These are phyloP conservation scores for Nesogale talazaci DNA, from an alignment of 2,113 vertebrate genomes.

Conservation along the genomic window DNA sequence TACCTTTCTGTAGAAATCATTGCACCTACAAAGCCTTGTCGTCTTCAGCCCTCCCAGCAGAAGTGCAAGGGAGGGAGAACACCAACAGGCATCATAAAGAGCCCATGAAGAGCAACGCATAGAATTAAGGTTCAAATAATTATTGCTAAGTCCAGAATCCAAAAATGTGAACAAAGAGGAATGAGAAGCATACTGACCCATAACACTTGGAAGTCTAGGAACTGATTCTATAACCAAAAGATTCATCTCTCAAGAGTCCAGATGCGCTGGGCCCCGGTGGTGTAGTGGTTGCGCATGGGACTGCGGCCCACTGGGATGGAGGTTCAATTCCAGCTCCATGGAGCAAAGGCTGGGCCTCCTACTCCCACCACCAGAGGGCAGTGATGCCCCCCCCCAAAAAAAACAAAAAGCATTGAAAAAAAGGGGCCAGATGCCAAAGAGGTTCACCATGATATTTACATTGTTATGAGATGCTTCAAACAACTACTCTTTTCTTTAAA, in stretches of 20 bases:
- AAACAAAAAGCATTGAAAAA: too few relatives aligned
- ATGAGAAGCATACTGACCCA: background rate
- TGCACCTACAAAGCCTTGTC: conserved; percentile 35
- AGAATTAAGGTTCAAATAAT: background rate
- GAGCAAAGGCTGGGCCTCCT: too few relatives aligned
- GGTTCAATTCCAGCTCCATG: too few relatives aligned
- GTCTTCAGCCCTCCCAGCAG: background rate
- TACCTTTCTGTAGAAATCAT: conserved; percentile 15
- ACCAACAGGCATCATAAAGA: background rate
- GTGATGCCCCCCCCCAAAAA: too few relatives aligned
- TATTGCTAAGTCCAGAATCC: background rate
- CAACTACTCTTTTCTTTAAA: background rate
- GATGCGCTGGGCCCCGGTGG: too few relatives aligned
- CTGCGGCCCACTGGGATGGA: too few relatives aligned
- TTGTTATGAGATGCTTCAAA: background rate
- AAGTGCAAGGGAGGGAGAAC: conserved; percentile 54
- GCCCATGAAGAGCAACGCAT: background rate
- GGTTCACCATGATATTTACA: background rate
- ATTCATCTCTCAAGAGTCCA: background rate
- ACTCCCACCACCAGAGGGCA: too few relatives aligned
- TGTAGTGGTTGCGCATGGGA: too few relatives aligned
- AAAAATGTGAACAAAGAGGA: background rate
- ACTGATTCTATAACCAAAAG: background rate
- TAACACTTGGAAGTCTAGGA: background rate
- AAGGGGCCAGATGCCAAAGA: background rate